These are phyloP conservation scores for Parotocinclus haroldoi DNA, from an alignment of 2,797 vertebrate genomes.

Conservation along the genomic window DNA sequence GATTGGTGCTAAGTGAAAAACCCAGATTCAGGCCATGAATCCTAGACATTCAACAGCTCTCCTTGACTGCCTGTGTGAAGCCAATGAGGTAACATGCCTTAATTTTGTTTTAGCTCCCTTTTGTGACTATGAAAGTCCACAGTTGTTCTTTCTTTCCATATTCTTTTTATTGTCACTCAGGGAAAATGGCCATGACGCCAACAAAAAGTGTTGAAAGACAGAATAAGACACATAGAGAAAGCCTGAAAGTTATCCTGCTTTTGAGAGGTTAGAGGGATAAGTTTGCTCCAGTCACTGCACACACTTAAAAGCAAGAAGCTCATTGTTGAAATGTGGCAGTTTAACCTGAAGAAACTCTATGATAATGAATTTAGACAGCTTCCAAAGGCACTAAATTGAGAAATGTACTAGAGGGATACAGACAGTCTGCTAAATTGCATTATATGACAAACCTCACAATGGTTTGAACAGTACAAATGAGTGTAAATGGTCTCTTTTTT, in stretches of 20 bases:
- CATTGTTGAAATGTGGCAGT: constrained; percentile 9
- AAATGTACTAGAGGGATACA: not conserved
- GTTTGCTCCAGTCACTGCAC: constrained; percentile 3
- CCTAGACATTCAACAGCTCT: constrained; percentile 23
- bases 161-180: constrained; percentile 31
- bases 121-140: constrained; percentile 49
- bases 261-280: constrained; percentile 14
- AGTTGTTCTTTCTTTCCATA: constrained; percentile 44
- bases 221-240: constrained; percentile 11
- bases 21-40: constrained; percentile 13
- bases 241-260: not conserved
- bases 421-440: not conserved
- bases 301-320: constrained; percentile 2
- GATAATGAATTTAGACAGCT: not conserved
- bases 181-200: constrained; percentile 18
- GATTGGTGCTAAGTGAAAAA: too few species aligned
- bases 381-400: not conserved
- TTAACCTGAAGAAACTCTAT: constrained; percentile 6
- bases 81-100: constrained; percentile 47
- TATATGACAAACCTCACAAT: too few species aligned
- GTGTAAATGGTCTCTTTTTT: too few species aligned
- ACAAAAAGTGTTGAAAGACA: constrained; percentile 16
- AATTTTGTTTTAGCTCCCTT: constrained; percentile 42
- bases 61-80: constrained; percentile 34
- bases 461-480: too few species aligned